A percentile compares a stretch with the other conserved stretches of the same genome.
Conservation (phyloP, 2,113 vertebrate species). For the Cebus imitator region DNA sequence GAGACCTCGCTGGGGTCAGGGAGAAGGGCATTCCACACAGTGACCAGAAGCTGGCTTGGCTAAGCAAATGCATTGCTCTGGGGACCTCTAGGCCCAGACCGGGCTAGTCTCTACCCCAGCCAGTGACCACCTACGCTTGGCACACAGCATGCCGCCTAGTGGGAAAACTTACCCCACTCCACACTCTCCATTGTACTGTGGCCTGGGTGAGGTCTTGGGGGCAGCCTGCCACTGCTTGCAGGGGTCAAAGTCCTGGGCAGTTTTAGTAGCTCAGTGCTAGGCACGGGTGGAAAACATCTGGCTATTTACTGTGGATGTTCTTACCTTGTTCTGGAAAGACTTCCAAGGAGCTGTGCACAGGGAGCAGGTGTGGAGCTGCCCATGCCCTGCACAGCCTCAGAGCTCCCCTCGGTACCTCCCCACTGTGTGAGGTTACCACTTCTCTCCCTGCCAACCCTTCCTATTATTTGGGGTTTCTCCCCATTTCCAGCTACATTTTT, state of each 20-base stretch:
- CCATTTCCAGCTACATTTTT: constrained; percentile 1
- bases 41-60: rapidly evolving
- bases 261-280: background rate
- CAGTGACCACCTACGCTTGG: background rate
- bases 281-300: background rate
- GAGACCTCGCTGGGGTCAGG: background rate
- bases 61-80: background rate
- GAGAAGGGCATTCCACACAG: rapidly evolving
- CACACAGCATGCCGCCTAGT: background rate
- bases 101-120: no score
- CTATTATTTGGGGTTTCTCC: background rate
- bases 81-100: background rate
- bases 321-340: background rate
- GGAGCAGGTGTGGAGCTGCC: rapidly evolving
- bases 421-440: background rate
- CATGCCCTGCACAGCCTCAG: rapidly evolving
- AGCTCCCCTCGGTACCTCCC: background rate
- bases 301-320: background rate
- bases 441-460: background rate
- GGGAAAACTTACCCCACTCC: background rate
- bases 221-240: background rate
- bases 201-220: background rate
- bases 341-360: background rate
- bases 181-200: background rate
- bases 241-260: background rate